These are phyloP conservation scores for Panzeria rudis DNA, from an alignment of 2,888 invertebrate genomes.

Conservation along the genomic window DNA sequence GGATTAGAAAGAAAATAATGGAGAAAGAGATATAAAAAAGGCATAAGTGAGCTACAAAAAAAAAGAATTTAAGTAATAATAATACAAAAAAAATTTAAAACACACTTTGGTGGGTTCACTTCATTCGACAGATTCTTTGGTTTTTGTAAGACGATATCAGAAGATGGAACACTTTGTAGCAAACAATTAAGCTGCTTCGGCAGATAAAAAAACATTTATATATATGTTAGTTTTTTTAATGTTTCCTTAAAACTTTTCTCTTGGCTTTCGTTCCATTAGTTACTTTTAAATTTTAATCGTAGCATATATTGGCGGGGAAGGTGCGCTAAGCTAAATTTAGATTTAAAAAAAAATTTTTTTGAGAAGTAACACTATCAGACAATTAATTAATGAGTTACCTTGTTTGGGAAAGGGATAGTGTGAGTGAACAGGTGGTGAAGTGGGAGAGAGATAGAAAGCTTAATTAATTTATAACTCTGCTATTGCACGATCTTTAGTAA, in stretches of 20 bases:
- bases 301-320: neutral
- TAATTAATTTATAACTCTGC: too few species aligned
- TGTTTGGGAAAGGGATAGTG: too few species aligned
- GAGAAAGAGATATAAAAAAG: constrained; percentile 15
- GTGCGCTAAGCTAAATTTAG: neutral
- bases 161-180: constrained; percentile 21
- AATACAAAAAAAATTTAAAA: neutral
- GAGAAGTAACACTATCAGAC: too few species aligned
- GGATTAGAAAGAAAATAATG: constrained; percentile 38
- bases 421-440: too few species aligned
- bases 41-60: constrained; percentile 4
- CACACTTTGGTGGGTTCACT: constrained; percentile 9
- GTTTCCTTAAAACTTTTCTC: neutral
- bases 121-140: constrained; percentile 6
- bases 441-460: too few species aligned
- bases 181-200: constrained; percentile 29
- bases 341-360: neutral
- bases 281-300: neutral
- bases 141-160: neutral
- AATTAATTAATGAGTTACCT: too few species aligned
- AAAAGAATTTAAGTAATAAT: constrained; percentile 5
- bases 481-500: too few species aligned
- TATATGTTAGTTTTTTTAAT: constrained; percentile 12
- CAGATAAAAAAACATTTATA: constrained; percentile 38
- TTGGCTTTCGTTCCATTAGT: neutral